phyloP scores from a whole-genome alignment of 2,113 vertebrate genomes.

The Catharus bicknelli region DNA sequence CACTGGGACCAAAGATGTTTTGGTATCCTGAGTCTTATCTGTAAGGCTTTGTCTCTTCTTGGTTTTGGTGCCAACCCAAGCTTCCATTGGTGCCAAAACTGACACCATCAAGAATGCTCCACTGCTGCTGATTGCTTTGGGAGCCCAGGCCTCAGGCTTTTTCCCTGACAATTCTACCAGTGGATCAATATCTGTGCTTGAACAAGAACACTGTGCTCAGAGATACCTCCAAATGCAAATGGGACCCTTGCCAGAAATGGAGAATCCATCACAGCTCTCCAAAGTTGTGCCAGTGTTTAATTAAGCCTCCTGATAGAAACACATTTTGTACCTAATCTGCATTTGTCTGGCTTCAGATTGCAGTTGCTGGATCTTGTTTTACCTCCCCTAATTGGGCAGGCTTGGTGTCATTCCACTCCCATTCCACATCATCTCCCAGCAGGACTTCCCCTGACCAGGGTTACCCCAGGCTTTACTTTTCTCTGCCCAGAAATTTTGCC shows the following conservation, averaged over 20 bases:
- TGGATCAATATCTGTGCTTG: background rate
- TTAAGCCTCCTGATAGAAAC: conserved; percentile 2
- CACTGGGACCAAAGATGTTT: background rate
- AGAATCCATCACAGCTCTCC: background rate
- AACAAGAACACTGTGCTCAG: background rate
- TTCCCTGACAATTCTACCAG: background rate
- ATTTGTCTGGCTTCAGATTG: background rate
- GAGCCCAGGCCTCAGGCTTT: background rate
- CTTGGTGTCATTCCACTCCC: background rate
- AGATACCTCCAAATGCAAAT: background rate
- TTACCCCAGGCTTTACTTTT: background rate
- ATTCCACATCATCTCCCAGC: background rate
- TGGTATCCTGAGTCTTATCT: background rate
- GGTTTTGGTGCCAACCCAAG: background rate
- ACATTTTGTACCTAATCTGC: background rate
- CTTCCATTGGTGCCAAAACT: background rate
- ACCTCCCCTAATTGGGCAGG: background rate
- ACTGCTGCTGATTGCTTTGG: background rate
- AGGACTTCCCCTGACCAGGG: background rate
- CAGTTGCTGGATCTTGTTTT: background rate
- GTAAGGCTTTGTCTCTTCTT: background rate
- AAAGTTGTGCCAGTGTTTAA: conserved; percentile 4
- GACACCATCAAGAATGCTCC: background rate
- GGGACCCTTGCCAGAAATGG: background rate
- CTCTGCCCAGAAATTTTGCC: background rate